phyloP scores from a whole-genome alignment of 2,888 invertebrate genomes.

The Tinea semifulvella region DNA sequence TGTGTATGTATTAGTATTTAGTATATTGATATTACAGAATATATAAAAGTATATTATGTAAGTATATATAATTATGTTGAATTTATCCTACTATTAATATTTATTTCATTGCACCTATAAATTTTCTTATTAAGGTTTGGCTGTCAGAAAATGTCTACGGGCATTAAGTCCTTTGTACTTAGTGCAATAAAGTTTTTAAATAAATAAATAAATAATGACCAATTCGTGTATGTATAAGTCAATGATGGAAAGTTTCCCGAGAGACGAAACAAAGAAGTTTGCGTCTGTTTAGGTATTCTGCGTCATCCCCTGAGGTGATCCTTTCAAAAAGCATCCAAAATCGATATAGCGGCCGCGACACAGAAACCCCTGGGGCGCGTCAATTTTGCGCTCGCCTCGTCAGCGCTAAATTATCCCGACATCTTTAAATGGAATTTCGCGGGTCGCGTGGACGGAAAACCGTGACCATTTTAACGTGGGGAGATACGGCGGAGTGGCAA shows the following conservation, averaged over 20 bases:
- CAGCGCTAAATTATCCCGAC: constrained; percentile 65
- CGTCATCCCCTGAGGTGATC: constrained; percentile 37
- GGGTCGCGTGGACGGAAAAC: constrained; percentile 45
- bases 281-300: constrained; percentile 18
- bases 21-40: too few relatives aligned
- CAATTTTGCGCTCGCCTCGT: constrained; percentile 59
- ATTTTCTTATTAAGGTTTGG: too few relatives aligned
- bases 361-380: constrained; percentile 42
- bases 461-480: constrained; percentile 27
- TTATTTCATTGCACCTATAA: too few relatives aligned
- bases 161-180: too few relatives aligned
- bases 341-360: constrained; percentile 48
- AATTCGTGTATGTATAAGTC: too few relatives aligned
- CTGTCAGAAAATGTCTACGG: too few relatives aligned
- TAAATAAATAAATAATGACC: too few relatives aligned
- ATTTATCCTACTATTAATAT: too few relatives aligned
- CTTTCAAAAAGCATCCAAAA: constrained; percentile 36
- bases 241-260: constrained; percentile 11
- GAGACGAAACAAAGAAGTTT: not conserved
- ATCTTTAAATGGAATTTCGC: constrained; percentile 65
- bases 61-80: too few relatives aligned
- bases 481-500: not conserved
- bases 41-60: too few relatives aligned
- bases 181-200: too few relatives aligned
- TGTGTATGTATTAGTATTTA: too few relatives aligned